phyloP scores from a whole-genome alignment of 2,113 vertebrate species.

The Antechinus flavipes region DNA sequence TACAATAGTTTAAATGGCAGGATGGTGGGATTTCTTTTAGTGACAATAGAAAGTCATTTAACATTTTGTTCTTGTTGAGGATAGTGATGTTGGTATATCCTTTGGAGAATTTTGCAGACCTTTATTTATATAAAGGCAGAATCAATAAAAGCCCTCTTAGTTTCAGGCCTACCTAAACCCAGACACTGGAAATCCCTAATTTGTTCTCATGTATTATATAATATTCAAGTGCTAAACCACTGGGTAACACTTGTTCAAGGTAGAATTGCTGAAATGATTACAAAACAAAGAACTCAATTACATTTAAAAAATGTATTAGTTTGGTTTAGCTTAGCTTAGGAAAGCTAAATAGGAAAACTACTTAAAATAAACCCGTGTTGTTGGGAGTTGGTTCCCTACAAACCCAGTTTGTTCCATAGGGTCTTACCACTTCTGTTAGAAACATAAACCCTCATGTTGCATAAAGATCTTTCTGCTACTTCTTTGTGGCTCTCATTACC shows the following conservation, averaged over 20 bases:
- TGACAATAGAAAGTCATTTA: not conserved
- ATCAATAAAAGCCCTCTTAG: not conserved
- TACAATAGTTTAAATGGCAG: not conserved
- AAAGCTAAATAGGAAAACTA: not conserved
- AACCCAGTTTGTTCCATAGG: not conserved
- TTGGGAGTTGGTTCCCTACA: not conserved
- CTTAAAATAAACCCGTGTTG: not conserved
- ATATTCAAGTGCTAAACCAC: not conserved
- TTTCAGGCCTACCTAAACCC: not conserved
- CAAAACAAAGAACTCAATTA: not conserved
- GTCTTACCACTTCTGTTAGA: not conserved
- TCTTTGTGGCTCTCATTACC: not conserved
- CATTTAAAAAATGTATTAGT: not conserved
- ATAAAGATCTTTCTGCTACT: not conserved
- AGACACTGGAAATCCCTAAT: not conserved
- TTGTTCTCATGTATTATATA: not conserved
- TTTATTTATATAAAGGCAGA: not conserved
- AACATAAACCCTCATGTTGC: not conserved
- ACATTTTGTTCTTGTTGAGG: not conserved
- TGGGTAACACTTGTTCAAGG: not conserved
- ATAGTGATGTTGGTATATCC: not conserved
- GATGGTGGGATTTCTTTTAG: not conserved
- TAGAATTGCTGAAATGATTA: not conserved
- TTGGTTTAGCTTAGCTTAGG: not conserved
- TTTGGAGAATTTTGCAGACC: not conserved